These are phyloP conservation scores for Oryzias woworae DNA, from an alignment of 2,113 vertebrate species.

Conservation along the genomic window DNA sequence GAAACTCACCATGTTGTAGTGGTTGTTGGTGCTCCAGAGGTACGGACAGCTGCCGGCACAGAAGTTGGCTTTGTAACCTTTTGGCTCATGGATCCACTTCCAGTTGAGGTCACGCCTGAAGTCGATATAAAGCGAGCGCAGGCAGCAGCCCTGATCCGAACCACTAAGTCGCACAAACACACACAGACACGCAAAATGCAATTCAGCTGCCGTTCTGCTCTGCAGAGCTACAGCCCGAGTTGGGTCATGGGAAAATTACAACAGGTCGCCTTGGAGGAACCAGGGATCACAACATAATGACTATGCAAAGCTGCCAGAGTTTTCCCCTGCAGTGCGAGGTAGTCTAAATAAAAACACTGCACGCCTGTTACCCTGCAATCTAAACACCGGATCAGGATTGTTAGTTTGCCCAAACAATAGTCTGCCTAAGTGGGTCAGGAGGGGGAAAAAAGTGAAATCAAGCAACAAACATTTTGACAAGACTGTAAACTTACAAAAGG, in stretches of 20 bases:
- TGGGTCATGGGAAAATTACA: conserved; percentile 61
- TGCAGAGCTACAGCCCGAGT: conserved; percentile 15
- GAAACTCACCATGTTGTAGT: conserved; percentile 80
- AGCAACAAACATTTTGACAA: conserved; percentile 12
- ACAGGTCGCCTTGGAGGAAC: conserved; percentile 38
- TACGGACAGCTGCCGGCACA: conserved; percentile 82
- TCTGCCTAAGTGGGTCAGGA: conserved; percentile 32
- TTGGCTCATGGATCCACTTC: conserved; percentile 85
- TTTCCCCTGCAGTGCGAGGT: conserved; percentile 51
- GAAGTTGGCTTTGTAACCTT: conserved; percentile 84
- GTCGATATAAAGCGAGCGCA: conserved; percentile 82
- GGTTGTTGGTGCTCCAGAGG: conserved; percentile 83
- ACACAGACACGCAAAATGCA: conserved; percentile 25
- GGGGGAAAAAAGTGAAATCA: conserved; percentile 23
- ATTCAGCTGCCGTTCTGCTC: conserved; percentile 22
- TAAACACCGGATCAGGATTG: conserved; percentile 56
- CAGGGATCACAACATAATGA: conserved; percentile 47
- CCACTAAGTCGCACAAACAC: conserved; percentile 55
- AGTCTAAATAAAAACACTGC: conserved; percentile 62
- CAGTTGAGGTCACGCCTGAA: conserved; percentile 84
- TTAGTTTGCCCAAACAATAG: conserved; percentile 46
- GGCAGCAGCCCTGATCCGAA: conserved; percentile 78
- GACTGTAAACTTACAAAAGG: conserved; percentile 30
- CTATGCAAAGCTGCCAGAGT: conserved; percentile 27
- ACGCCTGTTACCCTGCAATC: conserved; percentile 44